Base-by-base conservation (phyloP, 2,888 invertebrate genomes). In the Pilophorus perplexus region DNA sequence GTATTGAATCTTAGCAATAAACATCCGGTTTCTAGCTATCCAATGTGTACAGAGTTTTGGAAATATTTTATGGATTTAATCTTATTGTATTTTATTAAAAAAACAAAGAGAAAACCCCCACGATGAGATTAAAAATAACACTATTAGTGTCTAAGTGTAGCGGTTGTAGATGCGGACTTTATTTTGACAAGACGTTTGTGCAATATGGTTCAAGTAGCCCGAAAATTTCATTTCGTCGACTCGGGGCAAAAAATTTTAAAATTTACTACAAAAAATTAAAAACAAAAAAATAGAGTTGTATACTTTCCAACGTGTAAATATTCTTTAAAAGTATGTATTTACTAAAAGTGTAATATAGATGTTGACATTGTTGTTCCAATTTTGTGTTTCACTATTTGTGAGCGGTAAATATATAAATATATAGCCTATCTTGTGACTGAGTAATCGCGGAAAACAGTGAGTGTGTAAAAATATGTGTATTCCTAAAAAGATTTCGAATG, bases 271-370 rank as follows among this genome's bases (percentile, higher is more conserved):
- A 57, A 57, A 57, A 33, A 42, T 28, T 59, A 52, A 52, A 37
- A 48, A 33, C 28, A 46, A 16, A 40, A 25, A 12, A 23, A 10
- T 33, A 33, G 33, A 46, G 38, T 42, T 67, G 67, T 67, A 28
- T 67, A 60, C 42, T 64, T 81, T 81, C 66, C 54, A 52, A 62
- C 48, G 40, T 66, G 66, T 67, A 69, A 64, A 70, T 68, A 71
- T 68, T 66, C 65, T 66, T 69, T 66, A 67, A 64, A 70, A 60
- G 59, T 42, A 62, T 46, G 62, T 62, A 62, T 46, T 46, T 62
- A 62, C 46, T 69, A 68, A 70, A 70, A 67, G 70, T 67, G 69
- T 71, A 73, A 69, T 71, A 68, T 71, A 71, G 71, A 69, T 70
- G 70, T 69, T 69, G 65, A 69, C 57, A 67, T 69, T 55, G 70